Conservation (phyloP, 2,888 invertebrate species). For the Latheticus oryzae region DNA sequence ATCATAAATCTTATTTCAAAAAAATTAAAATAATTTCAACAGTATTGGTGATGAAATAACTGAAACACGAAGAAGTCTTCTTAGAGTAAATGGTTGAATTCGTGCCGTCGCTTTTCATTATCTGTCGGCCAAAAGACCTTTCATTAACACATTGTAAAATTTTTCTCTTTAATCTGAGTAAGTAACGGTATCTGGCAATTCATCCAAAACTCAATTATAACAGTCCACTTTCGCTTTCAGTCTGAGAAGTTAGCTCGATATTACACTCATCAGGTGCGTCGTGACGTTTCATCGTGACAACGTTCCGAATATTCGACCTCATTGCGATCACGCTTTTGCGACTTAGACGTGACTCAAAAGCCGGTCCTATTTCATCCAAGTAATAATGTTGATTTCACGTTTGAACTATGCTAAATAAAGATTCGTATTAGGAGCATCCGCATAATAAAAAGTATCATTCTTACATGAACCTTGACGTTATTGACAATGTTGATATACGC, state of each 20-base stretch:
- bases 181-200: slow-evolving; percentile 18
- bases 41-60: too few relatives aligned
- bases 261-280: slow-evolving; percentile 26
- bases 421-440: background rate
- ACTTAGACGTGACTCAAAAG: slow-evolving; percentile 29
- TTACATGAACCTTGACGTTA: slow-evolving; percentile 35
- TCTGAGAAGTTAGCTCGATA: slow-evolving; percentile 27
- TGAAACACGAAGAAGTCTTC: too few relatives aligned
- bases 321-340: slow-evolving; percentile 33
- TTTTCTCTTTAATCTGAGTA: slow-evolving; percentile 3
- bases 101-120: too few relatives aligned
- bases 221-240: slow-evolving; percentile 34
- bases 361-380: slow-evolving; percentile 18
- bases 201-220: slow-evolving; percentile 26
- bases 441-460: slow-evolving; percentile 16
- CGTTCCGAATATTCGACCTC: slow-evolving; percentile 35
- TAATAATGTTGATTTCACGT: slow-evolving; percentile 20
- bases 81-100: too few relatives aligned
- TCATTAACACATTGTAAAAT: slow-evolving; percentile 9
- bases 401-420: slow-evolving; percentile 9
- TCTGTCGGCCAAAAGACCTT: background rate
- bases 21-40: too few relatives aligned
- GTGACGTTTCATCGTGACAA: slow-evolving; percentile 39
- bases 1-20: too few relatives aligned
- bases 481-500: slow-evolving; percentile 39